These are phyloP conservation scores for Siniperca chuatsi DNA, from an alignment of 2,113 vertebrate genomes.

Conservation along the genomic window DNA sequence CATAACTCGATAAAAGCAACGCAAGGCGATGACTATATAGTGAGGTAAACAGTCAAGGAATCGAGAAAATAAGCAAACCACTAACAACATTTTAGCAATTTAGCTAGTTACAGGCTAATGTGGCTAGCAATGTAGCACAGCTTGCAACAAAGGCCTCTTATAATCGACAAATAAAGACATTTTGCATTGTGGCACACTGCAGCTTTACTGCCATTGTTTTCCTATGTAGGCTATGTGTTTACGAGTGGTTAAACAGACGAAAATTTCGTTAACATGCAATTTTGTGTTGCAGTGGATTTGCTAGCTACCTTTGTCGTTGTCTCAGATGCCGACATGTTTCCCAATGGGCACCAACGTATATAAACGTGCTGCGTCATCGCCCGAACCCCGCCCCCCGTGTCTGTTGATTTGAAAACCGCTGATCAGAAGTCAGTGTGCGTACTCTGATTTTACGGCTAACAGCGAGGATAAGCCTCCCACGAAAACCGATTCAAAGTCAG, in stretches of 20 bases:
- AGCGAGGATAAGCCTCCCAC: neutral
- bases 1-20: neutral
- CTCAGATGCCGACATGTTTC: slow-evolving; percentile 81
- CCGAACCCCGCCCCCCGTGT: slow-evolving; percentile 13
- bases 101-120: slow-evolving; percentile 54
- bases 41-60: rapidly evolving
- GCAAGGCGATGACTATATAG: neutral
- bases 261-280: neutral
- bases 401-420: slow-evolving; percentile 32
- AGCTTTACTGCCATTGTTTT: neutral
- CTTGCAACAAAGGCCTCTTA: slow-evolving; percentile 38
- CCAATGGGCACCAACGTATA: slow-evolving; percentile 32
- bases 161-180: neutral
- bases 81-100: neutral
- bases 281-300: slow-evolving; percentile 14
- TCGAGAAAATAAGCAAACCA: neutral
- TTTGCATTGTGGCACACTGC: neutral
- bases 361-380: slow-evolving; percentile 49
- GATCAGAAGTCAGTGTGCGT: slow-evolving; percentile 70
- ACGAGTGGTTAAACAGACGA: neutral
- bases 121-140: slow-evolving; percentile 62
- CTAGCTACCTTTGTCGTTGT: slow-evolving; percentile 80
- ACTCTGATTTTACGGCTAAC: neutral
- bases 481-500: slow-evolving; percentile 69
- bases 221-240: rapidly evolving